Percentiles rank a stretch among this genome's conserved stretches.
phyloP scores from a whole-genome alignment of 2,888 invertebrate species.

The Idaea biselata region DNA sequence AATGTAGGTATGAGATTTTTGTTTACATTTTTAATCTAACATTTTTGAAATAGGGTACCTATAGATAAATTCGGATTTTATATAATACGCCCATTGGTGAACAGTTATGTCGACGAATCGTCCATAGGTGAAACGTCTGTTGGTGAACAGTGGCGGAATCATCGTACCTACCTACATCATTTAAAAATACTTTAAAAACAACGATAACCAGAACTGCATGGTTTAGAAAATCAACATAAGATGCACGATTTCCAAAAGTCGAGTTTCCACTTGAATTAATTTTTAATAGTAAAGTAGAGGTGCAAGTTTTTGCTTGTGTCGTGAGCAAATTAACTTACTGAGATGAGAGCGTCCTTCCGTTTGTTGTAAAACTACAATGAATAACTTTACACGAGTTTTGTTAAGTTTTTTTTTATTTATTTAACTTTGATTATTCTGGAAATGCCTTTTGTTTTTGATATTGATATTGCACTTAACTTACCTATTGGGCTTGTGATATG shows the following conservation, averaged over 20 bases:
- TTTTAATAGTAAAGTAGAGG: slow-evolving; percentile 71
- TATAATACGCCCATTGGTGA: too few species aligned
- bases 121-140: too few species aligned
- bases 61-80: too few species aligned
- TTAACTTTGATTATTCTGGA: background rate
- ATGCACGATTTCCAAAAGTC: slow-evolving; percentile 60
- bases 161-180: too few species aligned
- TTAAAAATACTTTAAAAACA: slow-evolving; percentile 20
- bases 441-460: too few species aligned
- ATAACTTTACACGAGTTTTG: slow-evolving; percentile 26
- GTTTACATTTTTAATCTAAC: too few species aligned
- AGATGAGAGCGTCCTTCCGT: slow-evolving; percentile 52
- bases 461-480: too few species aligned
- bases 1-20: too few species aligned
- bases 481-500: too few species aligned
- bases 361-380: slow-evolving; percentile 25
- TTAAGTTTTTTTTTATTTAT: slow-evolving; percentile 7
- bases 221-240: slow-evolving; percentile 50
- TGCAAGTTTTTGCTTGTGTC: slow-evolving; percentile 66
- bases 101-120: too few species aligned
- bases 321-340: slow-evolving; percentile 68
- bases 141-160: too few species aligned
- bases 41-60: too few species aligned
- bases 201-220: slow-evolving; percentile 41
- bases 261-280: slow-evolving; percentile 74